Evolutionary conservation across 2,888 invertebrate species (phyloP).

Genomic region (Nomada ferruginata): DNA sequence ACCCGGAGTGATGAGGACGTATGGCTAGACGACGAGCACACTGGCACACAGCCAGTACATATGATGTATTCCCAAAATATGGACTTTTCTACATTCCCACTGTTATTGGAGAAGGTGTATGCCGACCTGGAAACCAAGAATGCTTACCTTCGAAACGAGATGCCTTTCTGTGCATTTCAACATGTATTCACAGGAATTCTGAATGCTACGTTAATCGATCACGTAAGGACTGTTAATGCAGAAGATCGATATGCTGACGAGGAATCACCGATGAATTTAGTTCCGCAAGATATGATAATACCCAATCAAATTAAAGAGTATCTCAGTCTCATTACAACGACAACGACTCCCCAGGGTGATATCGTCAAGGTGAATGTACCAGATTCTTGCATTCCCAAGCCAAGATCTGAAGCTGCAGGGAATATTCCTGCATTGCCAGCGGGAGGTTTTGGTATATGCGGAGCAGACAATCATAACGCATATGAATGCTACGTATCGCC

Average conservation of each 20-base stretch:
- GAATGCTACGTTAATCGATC: slow-evolving; percentile 41
- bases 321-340: slow-evolving; percentile 13
- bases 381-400: not conserved
- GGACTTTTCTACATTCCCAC: slow-evolving; percentile 10
- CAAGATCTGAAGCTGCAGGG: too few relatives aligned
- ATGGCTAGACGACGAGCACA: not conserved
- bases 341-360: slow-evolving; percentile 29
- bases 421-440: not conserved
- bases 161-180: slow-evolving; percentile 42
- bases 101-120: slow-evolving; percentile 13
- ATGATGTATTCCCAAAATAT: not conserved
- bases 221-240: slow-evolving; percentile 21
- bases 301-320: slow-evolving; percentile 39
- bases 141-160: slow-evolving; percentile 21
- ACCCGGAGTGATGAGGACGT: not conserved
- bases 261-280: slow-evolving; percentile 32
- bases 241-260: slow-evolving; percentile 40
- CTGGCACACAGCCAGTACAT: not conserved
- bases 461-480: too few relatives aligned
- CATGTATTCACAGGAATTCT: slow-evolving; percentile 32
- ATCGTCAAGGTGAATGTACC: slow-evolving; percentile 17
- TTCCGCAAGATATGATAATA: slow-evolving; percentile 3
- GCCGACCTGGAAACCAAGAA: slow-evolving; percentile 25
- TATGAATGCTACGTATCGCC: too few relatives aligned
- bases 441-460: too few relatives aligned